Conservation (phyloP, 2,888 invertebrate species). For the Strigamia transsilvanica region DNA sequence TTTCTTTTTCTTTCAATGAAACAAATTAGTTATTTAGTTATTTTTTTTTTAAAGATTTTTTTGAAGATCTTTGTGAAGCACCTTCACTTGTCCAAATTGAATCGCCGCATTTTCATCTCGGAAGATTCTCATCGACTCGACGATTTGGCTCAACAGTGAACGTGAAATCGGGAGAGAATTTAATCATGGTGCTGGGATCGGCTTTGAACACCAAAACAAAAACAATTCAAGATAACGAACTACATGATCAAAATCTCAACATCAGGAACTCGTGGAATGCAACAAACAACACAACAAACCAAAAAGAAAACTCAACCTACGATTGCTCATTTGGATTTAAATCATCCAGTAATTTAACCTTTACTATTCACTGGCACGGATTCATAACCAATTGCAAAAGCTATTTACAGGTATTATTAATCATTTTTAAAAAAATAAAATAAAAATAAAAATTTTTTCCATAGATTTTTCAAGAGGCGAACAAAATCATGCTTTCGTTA, state of each 20-base stretch:
- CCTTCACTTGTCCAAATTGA: not conserved
- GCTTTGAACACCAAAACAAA: not conserved
- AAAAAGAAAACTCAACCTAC: constrained; percentile 4
- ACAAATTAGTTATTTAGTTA: too few relatives aligned
- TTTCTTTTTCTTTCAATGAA: too few relatives aligned
- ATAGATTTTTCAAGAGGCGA: not conserved
- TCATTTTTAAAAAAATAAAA: not conserved
- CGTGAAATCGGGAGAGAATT: not conserved
- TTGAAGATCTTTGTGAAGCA: not conserved
- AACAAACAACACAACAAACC: not conserved
- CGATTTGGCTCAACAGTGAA: not conserved
- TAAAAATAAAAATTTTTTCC: not conserved
- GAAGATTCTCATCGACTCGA: not conserved
- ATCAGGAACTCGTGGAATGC: not conserved
- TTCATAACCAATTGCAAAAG: not conserved
- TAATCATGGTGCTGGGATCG: not conserved
- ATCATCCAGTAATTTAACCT: not conserved
- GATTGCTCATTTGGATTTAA: not conserved
- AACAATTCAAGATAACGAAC: not conserved
- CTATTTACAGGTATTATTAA: not conserved
- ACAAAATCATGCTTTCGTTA: not conserved
- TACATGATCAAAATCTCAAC: too few relatives aligned
- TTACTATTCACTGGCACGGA: not conserved
- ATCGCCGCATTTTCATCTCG: not conserved
- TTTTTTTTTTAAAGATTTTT: not conserved